phyloP scores from a whole-genome alignment of 2,888 invertebrate species.

The Ptilodon capucinus region DNA sequence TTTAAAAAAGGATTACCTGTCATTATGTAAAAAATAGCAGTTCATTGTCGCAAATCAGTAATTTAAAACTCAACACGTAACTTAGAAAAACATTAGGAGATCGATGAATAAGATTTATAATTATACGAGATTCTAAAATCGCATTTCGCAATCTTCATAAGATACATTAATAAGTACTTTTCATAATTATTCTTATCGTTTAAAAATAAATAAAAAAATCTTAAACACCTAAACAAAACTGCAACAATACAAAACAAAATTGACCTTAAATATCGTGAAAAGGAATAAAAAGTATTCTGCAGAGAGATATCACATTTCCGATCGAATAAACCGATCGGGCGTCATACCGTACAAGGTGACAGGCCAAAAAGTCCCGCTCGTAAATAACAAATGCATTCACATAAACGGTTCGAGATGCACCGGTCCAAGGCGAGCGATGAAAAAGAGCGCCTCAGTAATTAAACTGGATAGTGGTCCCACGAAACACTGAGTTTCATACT shows the following conservation, averaged over 20 bases:
- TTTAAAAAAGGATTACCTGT: no score
- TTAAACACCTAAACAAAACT: not conserved
- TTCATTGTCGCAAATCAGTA: no score
- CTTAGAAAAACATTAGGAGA: no score
- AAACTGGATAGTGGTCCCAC: conserved; percentile 58
- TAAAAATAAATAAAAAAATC: not conserved
- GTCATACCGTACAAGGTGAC: conserved; percentile 61
- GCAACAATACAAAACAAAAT: not conserved
- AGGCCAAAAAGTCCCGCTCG: conserved; percentile 66
- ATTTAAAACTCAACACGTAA: no score
- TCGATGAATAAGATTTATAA: no score
- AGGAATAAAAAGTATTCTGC: conserved; percentile 1
- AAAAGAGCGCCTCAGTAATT: conserved; percentile 68
- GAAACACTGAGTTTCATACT: conserved; percentile 51
- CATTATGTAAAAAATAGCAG: no score
- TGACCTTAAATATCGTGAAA: conserved; percentile 2
- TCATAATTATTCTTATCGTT: no score
- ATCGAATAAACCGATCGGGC: conserved; percentile 47
- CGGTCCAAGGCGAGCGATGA: conserved; percentile 27
- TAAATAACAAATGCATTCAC: conserved; percentile 73
- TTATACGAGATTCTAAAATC: no score
- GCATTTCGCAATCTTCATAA: no score
- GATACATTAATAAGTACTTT: no score
- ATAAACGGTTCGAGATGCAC: conserved; percentile 51
- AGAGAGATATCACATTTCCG: conserved; percentile 39